Evolutionary conservation across 2,888 invertebrate species (phyloP).

Genomic region (Drosophila suboccidentalis): DNA sequence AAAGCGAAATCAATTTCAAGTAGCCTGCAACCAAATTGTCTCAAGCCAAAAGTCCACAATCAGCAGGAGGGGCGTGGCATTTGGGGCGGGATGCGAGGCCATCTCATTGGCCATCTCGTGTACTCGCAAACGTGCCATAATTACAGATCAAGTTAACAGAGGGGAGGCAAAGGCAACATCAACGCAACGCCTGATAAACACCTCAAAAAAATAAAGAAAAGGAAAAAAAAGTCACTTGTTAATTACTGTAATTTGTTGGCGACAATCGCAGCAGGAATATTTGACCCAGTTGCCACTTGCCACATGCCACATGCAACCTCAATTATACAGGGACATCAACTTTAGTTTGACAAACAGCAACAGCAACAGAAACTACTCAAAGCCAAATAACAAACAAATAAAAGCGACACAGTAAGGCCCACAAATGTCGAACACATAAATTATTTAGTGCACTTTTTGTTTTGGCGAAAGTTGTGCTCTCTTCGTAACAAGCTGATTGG

Average conservation of each 20-base stretch:
- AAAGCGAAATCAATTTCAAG: constrained; percentile 65
- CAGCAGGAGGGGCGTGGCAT: constrained; percentile 52
- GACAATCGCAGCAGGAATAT: constrained; percentile 62
- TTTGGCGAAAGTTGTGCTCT: constrained; percentile 46
- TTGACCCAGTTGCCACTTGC: constrained; percentile 62
- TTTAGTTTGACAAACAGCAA: constrained; percentile 42
- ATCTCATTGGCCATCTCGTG: constrained; percentile 47
- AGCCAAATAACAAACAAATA: constrained; percentile 36
- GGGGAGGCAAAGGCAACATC: constrained; percentile 2
- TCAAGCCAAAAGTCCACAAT: constrained; percentile 46
- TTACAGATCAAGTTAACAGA: constrained; percentile 33
- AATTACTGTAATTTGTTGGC: constrained; percentile 67
- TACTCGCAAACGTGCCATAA: constrained; percentile 41
- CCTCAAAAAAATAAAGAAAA: constrained; percentile 32
- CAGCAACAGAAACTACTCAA: constrained; percentile 10
- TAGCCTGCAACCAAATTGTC: constrained; percentile 69
- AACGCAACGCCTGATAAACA: constrained; percentile 58
- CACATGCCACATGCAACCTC: constrained; percentile 62
- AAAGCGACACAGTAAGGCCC: constrained; percentile 24
- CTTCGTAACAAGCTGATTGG: constrained; percentile 14
- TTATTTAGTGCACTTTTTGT: constrained; percentile 30
- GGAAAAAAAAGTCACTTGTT: constrained; percentile 41
- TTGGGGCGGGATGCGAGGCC: constrained; percentile 24
- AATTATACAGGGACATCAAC: constrained; percentile 72
- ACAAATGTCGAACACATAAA: constrained; percentile 49